Base-by-base conservation (phyloP, 2,113 vertebrate genomes). In the Colinus virginianus region DNA sequence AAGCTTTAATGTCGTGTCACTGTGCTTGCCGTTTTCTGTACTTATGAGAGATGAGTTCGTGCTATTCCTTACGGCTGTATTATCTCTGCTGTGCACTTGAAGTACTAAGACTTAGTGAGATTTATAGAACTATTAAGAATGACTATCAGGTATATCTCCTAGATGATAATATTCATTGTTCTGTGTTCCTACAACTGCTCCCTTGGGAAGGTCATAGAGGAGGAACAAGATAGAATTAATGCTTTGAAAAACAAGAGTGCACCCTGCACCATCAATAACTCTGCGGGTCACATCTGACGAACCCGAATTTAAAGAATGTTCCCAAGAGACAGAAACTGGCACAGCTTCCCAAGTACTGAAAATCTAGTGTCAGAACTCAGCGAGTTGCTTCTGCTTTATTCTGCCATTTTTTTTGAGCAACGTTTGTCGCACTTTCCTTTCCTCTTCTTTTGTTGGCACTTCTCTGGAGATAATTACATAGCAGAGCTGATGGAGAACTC, bases 51-150 rank as follows among this genome's bases (percentile, higher is more conserved):
- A 93, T 91, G 86, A 45, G 58, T 51, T 88, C 77, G 9, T 38
- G 5, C 62, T 6, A 0, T 59, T 90, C 70, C 80, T 90, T 67
- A 43, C 79, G 91, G 88, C 91, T 67, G 69, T 63, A n/a, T 94
- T 91, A 70, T 72, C 88, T 82, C 78, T 90, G 78, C 78, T 79
- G 14, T 30, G 5, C 62, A 25, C 63, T 48, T 61, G 62, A 51
- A 91, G 70, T 87, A 77, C 80, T 3, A 11, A 49, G 79, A 88
- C 55, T 92, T 71, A 30, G 88, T 26, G 34, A 90, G 93, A 96
- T 96, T 95, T 93, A 88, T 90, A 13, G 90, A 67, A 78, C 88
- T 62, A 64, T 95, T 94, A 91, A 86, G 80, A 59, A 18, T 56
- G 88, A 72, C 90, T 93, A 63, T 91, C 59, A 53, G 90, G 42